Base-by-base conservation (phyloP, 1,140 invertebrate genomes). In the Dreissena polymorpha region DNA sequence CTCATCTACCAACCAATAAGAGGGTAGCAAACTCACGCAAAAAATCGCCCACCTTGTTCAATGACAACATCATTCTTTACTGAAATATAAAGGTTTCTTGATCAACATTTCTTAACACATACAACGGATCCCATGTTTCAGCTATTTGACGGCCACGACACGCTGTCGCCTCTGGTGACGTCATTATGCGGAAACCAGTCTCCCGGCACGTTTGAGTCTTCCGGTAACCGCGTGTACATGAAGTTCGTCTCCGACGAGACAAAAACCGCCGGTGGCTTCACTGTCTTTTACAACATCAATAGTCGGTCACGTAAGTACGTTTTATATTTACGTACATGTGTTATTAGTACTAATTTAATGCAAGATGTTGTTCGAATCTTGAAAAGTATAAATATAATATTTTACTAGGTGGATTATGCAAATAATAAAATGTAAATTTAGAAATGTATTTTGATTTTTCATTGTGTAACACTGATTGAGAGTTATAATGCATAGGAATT, bases 191-290 rank as follows among this genome's bases (percentile, higher is more conserved):
- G 88, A 0, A 84, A 60, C n/a, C 14, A 39, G 3, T n/a, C 73
- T 18, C 86, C 83, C 3, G 63, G 63, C 5, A 74, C 82, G 0
- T 82, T 89, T 23, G 76, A 86, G 60, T 89, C 88, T 0, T 84
- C 88, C 3, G 69, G 81, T 18, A 86, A 85, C 57, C 63, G 83
- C 25, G 65, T 89, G 10, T 86, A 71, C 39, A 29, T 89, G 16
- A 74, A 75, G 29, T 89, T 89, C 71, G 49, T 39, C 23, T 83
- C 85, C 13, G 88, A 89, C 65, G 84, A 84, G 21, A 89, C 86
- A 16, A 82, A 79, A 2, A 88, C 85, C 10, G 86, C 83, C 0
- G 53, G 68, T 8, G 88, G 88, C 8, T 89, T 83, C 57, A 88
- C 82, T 2, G 67, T 89, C 21, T 76, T 85, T 23, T 89, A 86